phyloP scores from a whole-genome alignment of 1,140 invertebrate species.

The Leptinotarsa defecta region DNA sequence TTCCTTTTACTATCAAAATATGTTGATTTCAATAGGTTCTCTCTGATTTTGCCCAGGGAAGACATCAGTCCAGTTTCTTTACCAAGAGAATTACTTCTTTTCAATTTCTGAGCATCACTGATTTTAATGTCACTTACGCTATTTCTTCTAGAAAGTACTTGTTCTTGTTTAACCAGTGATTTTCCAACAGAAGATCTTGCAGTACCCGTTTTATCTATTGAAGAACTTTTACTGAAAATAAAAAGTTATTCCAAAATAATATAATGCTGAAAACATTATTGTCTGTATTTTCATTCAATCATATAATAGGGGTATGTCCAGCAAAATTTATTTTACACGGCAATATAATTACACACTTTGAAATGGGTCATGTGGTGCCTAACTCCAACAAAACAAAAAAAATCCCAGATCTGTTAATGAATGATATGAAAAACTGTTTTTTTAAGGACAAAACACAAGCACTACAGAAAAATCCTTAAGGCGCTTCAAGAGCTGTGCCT shows the following conservation, averaged over 20 bases:
- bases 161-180: background rate
- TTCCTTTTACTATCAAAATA: conserved; percentile 3
- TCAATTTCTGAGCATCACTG: background rate
- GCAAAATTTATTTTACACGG: too few relatives aligned
- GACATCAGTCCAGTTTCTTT: conserved; percentile 23
- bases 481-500: too few relatives aligned
- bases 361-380: too few relatives aligned
- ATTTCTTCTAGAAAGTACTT: conserved; percentile 8
- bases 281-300: too few relatives aligned
- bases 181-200: background rate
- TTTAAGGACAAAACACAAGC: too few relatives aligned
- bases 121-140: background rate
- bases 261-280: background rate
- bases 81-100: conserved; percentile 20
- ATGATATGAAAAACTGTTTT: too few relatives aligned
- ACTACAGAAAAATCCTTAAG: too few relatives aligned
- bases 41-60: conserved; percentile 18
- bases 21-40: conserved; percentile 21
- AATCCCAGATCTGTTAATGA: too few relatives aligned
- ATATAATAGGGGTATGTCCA: too few relatives aligned
- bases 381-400: too few relatives aligned
- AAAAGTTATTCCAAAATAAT: background rate
- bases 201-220: background rate
- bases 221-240: background rate
- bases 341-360: too few relatives aligned